Evolutionary conservation across 2,888 invertebrate genomes (phyloP), one percentile per base, ranked within the genome.

Genomic region (Aphidoletes aphidimyza): DNA sequence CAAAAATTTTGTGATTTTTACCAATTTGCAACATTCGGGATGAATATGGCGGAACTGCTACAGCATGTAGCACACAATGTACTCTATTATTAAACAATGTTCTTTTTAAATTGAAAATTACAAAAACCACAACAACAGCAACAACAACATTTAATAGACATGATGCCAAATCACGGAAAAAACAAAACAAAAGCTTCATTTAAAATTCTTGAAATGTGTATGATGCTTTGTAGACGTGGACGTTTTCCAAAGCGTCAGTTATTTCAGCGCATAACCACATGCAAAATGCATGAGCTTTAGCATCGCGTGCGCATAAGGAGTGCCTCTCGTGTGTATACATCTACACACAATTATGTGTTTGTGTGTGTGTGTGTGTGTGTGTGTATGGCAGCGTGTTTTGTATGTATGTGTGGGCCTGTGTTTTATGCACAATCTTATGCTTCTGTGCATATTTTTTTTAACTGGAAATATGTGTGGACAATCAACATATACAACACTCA

Each of bases 261-360:
- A 37, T 37, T 81, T 81, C 39, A 81, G 81, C 81, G 81, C 81
- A 81, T 37, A 81, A 0, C 81, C 39, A 81, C 81, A 81, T 81
- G 81, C 81, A 81, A 81, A 37, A 81, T 37, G 37, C 81, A 36
- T 11, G 37, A 81, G 37, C 37, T 37, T 81, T 81, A 9, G 37
- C 19, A 81, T 81, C 81, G 81, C 81, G 81, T 81, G 81, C 81
- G 81, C 81, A 81, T 81, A 81, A 81, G 81, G 81, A 81, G 81
- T 81, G 81, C 81, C 69, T 78, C 36, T 78, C 37, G 17, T 78
- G 36, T 81, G 11, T 81, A n/a, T 22, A 81, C 3, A n/a, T n/a
- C n/a, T 78, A 78, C 37, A 78, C 78, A 78, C 37, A 36, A 3
- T 17, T 19, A 11, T 54, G 54, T n/a, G 22, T 19, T 5, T 19